Conservation (phyloP, 2,888 invertebrate species). For the Nemoura dubitans region DNA sequence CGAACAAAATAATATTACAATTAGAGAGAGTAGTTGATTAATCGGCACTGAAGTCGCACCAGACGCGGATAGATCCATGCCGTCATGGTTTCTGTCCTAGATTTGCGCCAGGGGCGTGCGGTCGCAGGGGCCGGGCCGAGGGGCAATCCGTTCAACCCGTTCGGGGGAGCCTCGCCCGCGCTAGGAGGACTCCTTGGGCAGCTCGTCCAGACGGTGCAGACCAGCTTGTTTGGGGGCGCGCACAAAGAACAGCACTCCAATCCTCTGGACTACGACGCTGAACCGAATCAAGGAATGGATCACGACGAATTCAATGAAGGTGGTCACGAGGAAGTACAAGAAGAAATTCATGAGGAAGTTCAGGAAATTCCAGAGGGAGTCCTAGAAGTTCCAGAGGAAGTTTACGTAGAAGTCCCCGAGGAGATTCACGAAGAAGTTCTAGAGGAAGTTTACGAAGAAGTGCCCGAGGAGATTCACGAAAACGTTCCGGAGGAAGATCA, state of each 20-base stretch:
- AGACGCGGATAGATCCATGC: too few relatives aligned
- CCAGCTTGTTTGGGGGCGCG: background rate
- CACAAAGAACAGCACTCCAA: background rate
- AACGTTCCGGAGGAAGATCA: background rate
- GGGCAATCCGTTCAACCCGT: background rate
- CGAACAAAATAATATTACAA: too few relatives aligned
- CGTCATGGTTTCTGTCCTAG: background rate
- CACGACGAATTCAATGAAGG: background rate
- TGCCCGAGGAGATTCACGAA: background rate
- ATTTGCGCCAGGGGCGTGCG: background rate
- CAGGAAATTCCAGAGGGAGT: background rate
- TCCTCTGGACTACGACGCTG: too few relatives aligned
- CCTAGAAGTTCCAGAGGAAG: background rate
- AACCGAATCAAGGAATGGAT: background rate
- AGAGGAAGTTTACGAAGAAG: background rate
- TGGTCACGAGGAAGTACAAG: background rate
- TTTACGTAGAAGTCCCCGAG: background rate
- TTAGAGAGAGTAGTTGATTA: too few relatives aligned
- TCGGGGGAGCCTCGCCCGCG: background rate
- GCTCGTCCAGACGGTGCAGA: background rate
- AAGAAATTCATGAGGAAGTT: background rate
- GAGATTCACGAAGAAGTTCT: background rate
- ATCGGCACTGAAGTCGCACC: too few relatives aligned
- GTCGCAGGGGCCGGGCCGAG: background rate
- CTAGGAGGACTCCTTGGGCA: background rate